A percentile compares a stretch with the other conserved stretches of the same genome.
phyloP scores from a whole-genome alignment of 1,140 invertebrate genomes.

The Neodiprion fabricii region DNA sequence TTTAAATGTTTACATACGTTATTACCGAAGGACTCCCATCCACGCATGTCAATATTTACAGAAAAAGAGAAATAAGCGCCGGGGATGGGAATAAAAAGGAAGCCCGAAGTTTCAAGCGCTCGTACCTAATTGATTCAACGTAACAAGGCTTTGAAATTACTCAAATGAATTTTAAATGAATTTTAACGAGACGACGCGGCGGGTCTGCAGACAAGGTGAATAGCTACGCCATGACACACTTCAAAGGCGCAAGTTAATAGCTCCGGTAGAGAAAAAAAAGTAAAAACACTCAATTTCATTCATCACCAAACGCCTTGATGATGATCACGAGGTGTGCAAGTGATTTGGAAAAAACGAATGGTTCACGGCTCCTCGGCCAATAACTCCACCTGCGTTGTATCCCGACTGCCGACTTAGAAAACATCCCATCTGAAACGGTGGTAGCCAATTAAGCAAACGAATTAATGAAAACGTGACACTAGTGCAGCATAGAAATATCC shows the following conservation, averaged over 20 bases:
- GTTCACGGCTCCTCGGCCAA: no score
- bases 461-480: no score
- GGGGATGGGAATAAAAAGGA: not conserved
- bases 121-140: not conserved
- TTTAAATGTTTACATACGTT: conserved; percentile 1
- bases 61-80: not conserved
- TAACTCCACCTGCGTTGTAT: no score
- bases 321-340: no score
- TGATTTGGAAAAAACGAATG: no score
- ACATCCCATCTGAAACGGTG: no score
- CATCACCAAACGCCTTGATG: not conserved
- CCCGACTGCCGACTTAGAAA: no score
- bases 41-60: not conserved
- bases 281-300: not conserved
- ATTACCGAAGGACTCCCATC: not conserved
- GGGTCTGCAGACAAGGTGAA: not conserved
- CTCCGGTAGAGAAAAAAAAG: not conserved
- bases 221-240: not conserved
- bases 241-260: not conserved
- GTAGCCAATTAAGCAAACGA: no score
- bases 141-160: not conserved
- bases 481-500: no score
- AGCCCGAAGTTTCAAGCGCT: not conserved
- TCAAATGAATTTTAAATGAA: not conserved
- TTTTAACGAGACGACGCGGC: not conserved